Base-by-base conservation (phyloP, 2,113 vertebrate genomes). In the Macquaria ambigua region DNA sequence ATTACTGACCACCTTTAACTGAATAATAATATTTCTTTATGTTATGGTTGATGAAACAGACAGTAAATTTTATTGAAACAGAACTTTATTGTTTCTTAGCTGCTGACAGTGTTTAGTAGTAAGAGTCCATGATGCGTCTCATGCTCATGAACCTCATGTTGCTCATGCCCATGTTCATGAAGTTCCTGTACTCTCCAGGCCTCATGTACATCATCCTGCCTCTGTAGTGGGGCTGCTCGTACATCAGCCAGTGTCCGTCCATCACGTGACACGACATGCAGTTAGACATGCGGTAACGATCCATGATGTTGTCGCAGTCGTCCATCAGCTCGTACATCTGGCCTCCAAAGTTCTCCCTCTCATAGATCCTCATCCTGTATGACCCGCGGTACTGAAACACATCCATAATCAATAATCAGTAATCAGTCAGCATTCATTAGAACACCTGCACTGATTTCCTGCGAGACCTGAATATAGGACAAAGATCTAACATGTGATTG, bases 181-280 rank as follows among this genome's bases (percentile, higher is more conserved):
- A 84, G 87, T 10, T 89, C 67, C 81, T 77, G 84, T 86, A 84
- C 84, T 89, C 87, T 74, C 87, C 81, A 14, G 87, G 87, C 84
- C 68, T 89, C 77, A 86, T 72, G 84, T 89, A 89, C 84, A 89
- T 80, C 84, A 86, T 86, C 71, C 76, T 79, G 72, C 87, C 87
- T 80, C 83, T 86, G 83, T 83, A 89, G 59, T 79, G 63, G 41
- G 83, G 87, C 48, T 84, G 81, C 81, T 87, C 86, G 11, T 81
- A 87, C 86, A 87, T 88, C 77, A 88, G 82, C 87, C 86, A 88
- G 63, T 88, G 86, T 16, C 87, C 87, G 25, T 88, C 87, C 87
- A 88, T 85, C 87, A 88, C 87, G 14, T 85, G 63, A 6, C 82
- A 85, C 0, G 87, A 88, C 82, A 82, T 79, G 79, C 82, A 88